A percentile compares a stretch with the other conserved stretches of the same genome.
phyloP scores from a whole-genome alignment of 1,140 invertebrate species.

The Oryctes rhinoceros region DNA sequence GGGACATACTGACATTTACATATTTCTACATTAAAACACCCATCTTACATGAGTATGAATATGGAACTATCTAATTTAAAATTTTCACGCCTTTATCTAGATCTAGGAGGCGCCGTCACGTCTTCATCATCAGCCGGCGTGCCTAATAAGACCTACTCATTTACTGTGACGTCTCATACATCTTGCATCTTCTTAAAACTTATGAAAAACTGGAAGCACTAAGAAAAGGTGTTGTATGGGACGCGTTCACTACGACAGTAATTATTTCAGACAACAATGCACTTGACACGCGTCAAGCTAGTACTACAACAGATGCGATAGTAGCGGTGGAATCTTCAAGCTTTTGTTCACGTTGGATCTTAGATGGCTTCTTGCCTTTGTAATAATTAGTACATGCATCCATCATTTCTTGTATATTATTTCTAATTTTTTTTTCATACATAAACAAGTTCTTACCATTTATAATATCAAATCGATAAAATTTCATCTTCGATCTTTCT shows the following conservation, averaged over 20 bases:
- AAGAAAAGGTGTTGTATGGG: too few relatives aligned
- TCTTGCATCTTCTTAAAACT: neutral
- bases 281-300: slow-evolving; percentile 6
- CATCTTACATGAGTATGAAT: too few relatives aligned
- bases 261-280: neutral
- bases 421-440: too few relatives aligned
- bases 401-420: too few relatives aligned
- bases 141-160: neutral
- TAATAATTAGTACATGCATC: neutral
- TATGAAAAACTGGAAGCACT: neutral
- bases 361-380: neutral
- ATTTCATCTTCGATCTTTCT: too few relatives aligned
- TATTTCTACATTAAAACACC: too few relatives aligned
- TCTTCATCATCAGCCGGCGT: neutral
- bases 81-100: too few relatives aligned
- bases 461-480: too few relatives aligned
- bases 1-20: too few relatives aligned
- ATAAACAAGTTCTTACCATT: too few relatives aligned
- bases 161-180: neutral
- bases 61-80: too few relatives aligned
- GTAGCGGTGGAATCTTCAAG: neutral
- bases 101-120: neutral
- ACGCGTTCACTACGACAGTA: neutral
- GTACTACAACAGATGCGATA: neutral
- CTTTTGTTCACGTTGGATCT: too few relatives aligned